Evolutionary conservation across 2,888 invertebrate species (phyloP), one percentile per base, ranked within the genome.

Genomic region (Archaeoteleia sp.): DNA sequence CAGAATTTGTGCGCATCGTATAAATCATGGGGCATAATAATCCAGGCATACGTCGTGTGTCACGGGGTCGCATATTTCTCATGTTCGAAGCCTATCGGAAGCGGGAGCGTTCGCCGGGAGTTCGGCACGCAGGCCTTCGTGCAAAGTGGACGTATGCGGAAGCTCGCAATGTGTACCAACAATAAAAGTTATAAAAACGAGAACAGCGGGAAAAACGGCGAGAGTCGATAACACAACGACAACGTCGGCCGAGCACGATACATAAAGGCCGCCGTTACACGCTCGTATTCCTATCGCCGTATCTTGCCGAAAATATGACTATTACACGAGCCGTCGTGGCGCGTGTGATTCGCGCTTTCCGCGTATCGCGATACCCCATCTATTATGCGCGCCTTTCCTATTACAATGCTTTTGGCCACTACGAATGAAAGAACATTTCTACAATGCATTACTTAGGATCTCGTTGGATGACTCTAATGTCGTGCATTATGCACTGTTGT

Each of bases 161-260:
- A 74, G 72, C 62, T 65, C 55, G 70, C 70, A 57, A 61, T 67
- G 61, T 67, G 60, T 45, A 40, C 20, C 69, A 54, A 71, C 70
- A 73, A 74, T 75, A 71, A 72, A 72, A 72, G 71, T 63, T 71
- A 68, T 69, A 72, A 73, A 73, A 73, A 73, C 57, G 60, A 54
- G 62, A 15, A 46, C 51, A 37, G 54, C 49, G 67, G 46, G 60
- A 66, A 55, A 66, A 62, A 71, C 46, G 58, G 17, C 49, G 34
- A 10, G 42, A 65, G 60, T 68, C 71, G 68, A 71, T 71, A 71
- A 49, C 49, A 53, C 61, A 34, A 29, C 10, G 35, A 45, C 62
- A 42, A 29, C 49, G 53, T 43, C 51, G 12, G 32, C 15, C 42
- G 30, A 34, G 34, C 46, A 40, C 34, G 61, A 53, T 37, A 32